phyloP scores from a whole-genome alignment of 1,140 invertebrate genomes.

The Zelostemma sp. region DNA sequence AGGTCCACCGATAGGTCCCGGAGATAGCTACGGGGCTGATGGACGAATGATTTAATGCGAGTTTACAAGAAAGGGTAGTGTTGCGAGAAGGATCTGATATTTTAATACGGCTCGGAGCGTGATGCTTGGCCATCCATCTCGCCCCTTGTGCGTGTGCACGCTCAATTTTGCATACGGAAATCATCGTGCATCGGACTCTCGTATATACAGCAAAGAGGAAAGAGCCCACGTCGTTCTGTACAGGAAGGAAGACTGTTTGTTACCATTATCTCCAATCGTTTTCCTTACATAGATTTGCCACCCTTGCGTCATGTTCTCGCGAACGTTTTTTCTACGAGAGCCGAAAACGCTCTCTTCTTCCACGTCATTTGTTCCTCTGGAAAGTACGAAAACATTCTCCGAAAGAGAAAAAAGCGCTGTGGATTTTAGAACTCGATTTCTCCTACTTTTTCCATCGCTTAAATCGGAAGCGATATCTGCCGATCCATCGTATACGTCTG shows the following conservation, averaged over 20 bases:
- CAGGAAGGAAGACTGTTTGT: constrained; percentile 60
- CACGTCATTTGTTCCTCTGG: neutral
- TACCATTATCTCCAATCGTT: constrained; percentile 55
- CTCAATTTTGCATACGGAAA: constrained; percentile 66
- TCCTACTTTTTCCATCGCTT: no score
- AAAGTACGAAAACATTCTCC: no score
- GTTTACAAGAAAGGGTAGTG: constrained; percentile 33
- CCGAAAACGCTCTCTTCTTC: no score
- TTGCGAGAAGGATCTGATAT: constrained; percentile 52
- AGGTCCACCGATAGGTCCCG: constrained; percentile 57
- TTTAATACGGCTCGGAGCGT: constrained; percentile 62
- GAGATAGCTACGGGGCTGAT: constrained; percentile 62
- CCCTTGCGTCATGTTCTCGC: constrained; percentile 30
- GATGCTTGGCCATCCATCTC: constrained; percentile 63
- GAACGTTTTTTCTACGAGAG: constrained; percentile 36
- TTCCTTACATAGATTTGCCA: constrained; percentile 30
- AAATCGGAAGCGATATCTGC: neutral
- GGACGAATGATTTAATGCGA: constrained; percentile 59
- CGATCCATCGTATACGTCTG: constrained; percentile 4
- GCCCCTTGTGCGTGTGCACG: constrained; percentile 56
- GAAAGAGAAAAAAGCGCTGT: no score
- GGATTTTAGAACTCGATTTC: no score
- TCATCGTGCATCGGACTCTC: constrained; percentile 56
- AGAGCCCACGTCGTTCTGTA: constrained; percentile 48
- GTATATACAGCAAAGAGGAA: constrained; percentile 20